Evolutionary conservation across 2,797 vertebrate genomes (phyloP), one percentile per base, ranked within the genome.

Genomic region (Mormyrops boulengeri): DNA sequence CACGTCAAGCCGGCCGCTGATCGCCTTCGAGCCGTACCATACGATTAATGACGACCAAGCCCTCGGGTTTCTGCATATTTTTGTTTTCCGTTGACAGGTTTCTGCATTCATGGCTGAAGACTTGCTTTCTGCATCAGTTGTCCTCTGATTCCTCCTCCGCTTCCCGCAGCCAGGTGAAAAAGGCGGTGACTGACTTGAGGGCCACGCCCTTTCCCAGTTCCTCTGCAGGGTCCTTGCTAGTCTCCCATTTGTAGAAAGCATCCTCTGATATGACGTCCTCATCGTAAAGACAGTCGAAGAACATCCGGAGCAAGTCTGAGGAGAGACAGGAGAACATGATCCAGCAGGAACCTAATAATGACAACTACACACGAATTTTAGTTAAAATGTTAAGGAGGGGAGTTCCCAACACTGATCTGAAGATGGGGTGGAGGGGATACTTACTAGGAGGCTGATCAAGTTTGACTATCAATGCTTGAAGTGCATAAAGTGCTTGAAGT

Each of bases 251-350:
- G 95, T 98, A 98, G 95, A 99, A 99, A 91, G 97, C 97, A 1
- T 99, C 98, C 94, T 99, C 98, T 92, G 98, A 99, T 53, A 99
- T 98, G 53, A 99, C 97, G 0, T 99, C 98, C 92, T 99, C 98
- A 0, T 99, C 98, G 0, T 99, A 99, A 80, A 99, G 95, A 14
- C 96, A 94, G 85, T 99, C 98, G 4, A 99, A 99, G 94, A 99
- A 99, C 97, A 97, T 98, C 91, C 97, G 96, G 92, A 99, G 96
- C 90, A 99, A 93, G 93, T 98, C 99, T 99, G 90, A 8, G 69
- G 14, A 47, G 17, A 69, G 66, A 73, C 30, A 0, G 66, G 66
- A 38, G 34, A 91, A 34, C 89, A 30, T 19, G 22, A 49, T 0
- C n/a, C 41, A 22, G 19, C 22, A 22, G 12, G 11, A 38, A 73